Base-by-base conservation (phyloP, 2,797 vertebrate genomes). In the Euphonia xanthogaster region DNA sequence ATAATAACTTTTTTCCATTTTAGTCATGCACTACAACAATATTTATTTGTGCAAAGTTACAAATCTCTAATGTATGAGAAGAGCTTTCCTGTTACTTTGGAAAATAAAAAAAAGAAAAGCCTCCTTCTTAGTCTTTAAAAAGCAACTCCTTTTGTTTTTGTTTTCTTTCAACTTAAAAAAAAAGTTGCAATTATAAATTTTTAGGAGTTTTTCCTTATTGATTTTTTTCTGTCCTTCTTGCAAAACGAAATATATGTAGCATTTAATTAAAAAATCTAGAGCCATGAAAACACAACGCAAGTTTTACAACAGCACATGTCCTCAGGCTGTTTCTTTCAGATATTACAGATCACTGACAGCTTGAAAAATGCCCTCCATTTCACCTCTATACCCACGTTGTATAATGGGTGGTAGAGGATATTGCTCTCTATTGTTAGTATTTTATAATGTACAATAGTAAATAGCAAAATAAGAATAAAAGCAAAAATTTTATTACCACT, bases 211-310 rank as follows among this genome's bases (percentile, higher is more conserved):
- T 97, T 86, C 37, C 30, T 51, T 88, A 94, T 27, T 80, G 53
- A 54, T 93, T 92, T 92, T 91, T 91, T 93, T 77, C 35, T 35
- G 0, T 93, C 57, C 42, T 82, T 63, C 91, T 92, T 12, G 9
- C 87, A 93, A 95, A 97, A 71, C 74, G 74, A 92, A 79, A 81
- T 93, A 61, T 88, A 80, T 91, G 53, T 33, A 17, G 61, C 71
- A 86, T 96, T 96, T 96, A 96, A 97, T 97, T 96, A 68, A 94
- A 95, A 92, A 75, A 70, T 81, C 57, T 93, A 70, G 74, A 93
- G 55, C 61, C 70, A n/a, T 96, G 87, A 92, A 96, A 97, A 75
- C 55, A 92, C 42, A 93, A 35, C 83, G 90, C 55, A 58, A 62
- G 27, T 81, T 97, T 97, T 95, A 93, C 91, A 95, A 45, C 65